Evolutionary conservation across 2,113 vertebrate genomes (phyloP), one percentile per base, ranked within the genome.

Genomic region (Uria lomvia): DNA sequence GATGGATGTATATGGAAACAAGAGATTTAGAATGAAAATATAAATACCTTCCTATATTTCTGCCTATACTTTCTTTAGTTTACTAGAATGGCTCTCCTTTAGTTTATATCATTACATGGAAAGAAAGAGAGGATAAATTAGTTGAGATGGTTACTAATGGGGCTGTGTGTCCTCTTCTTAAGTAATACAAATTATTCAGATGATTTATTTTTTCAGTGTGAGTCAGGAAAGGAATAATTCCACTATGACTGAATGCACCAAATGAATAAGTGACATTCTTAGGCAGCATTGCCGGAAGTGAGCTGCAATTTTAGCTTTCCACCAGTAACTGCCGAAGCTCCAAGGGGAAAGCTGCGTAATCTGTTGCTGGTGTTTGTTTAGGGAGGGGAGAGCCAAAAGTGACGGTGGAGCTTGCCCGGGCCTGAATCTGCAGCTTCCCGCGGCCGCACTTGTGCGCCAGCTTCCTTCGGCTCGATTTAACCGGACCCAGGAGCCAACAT

Each of bases 391-490:
- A 94, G 87, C 74, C 91, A 96, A 72, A 65, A 88, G 85, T 76
- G 82, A 86, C 9, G 23, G 75, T 8, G 23, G 59, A 93, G 83
- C 88, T 85, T 92, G 73, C 92, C 86, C 6, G 15, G 90, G 81
- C 88, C 91, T 96, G 88, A 88, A 67, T 71, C 84, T 86, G 79
- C 85, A 74, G 32, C 86, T 96, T 97, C 87, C 63, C 58, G 5
- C 3, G 20, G 21, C 3, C 0, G 14, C 88, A 38, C 86, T 94
- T 88, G 43, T 85, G 89, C 15, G 2, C 91, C 55, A 88, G 95
- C 96, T 95, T 98, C 96, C 95, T 85, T 92, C 20, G 47, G 88
- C 97, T 96, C 56, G 6, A 66, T 96, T 97, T 98, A 94, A 94
- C 93, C 91, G 82, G 96, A 96, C 89, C 89, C 11, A 87, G 86